A percentile compares a stretch with the other conserved stretches of the same genome.
These are phyloP conservation scores for Phainopepla nitens DNA, from an alignment of 2,113 vertebrate species.

Conservation along the genomic window DNA sequence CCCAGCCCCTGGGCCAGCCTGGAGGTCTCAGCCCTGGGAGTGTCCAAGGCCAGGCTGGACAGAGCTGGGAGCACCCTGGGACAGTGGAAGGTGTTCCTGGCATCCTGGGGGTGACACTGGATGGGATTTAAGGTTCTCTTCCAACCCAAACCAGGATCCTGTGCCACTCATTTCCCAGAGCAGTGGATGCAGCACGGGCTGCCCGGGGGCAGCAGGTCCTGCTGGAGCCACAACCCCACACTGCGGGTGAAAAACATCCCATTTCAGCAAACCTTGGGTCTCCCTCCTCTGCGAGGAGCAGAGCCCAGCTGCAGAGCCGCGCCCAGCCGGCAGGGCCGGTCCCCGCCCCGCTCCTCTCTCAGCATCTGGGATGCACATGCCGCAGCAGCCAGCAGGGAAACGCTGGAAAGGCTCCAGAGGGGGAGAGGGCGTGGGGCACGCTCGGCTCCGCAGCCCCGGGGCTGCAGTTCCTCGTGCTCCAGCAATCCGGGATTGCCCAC, in stretches of 20 bases:
- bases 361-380: background rate
- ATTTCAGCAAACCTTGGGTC: background rate
- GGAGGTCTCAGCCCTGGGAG: background rate
- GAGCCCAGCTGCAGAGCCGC: background rate
- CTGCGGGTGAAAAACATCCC: background rate
- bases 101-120: background rate
- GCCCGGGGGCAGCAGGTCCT: background rate
- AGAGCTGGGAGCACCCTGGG: background rate
- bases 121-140: background rate
- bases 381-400: background rate
- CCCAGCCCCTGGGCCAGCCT: background rate
- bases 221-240: fast-evolving
- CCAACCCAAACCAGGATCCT: background rate
- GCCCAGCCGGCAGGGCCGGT: background rate
- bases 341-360: background rate
- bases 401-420: background rate
- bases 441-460: background rate
- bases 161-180: background rate
- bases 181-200: background rate
- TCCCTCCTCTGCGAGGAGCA: background rate
- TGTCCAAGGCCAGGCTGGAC: background rate
- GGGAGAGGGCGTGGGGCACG: background rate
- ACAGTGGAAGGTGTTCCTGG: fast-evolving
- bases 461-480: background rate
- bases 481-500: background rate